A percentile compares a stretch with the other conserved stretches of the same genome.
Conservation (phyloP, 30 jellyfish, hydroid and myxozoan genomes). For the Catostylus mosaicus region DNA sequence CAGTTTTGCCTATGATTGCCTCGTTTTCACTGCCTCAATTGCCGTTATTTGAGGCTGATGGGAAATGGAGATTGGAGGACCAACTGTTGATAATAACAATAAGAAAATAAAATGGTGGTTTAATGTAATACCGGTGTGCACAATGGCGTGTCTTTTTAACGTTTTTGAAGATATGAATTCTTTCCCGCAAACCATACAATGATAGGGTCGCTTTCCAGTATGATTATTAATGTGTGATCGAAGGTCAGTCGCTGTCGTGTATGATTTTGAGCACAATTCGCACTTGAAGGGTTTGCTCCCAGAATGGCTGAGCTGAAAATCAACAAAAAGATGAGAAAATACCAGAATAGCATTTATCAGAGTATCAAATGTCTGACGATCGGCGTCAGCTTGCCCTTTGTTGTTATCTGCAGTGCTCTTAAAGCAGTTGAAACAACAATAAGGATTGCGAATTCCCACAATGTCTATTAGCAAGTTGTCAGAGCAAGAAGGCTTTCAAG, state of each 20-base stretch:
- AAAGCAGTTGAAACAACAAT: too few relatives aligned
- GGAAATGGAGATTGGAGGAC: too few relatives aligned
- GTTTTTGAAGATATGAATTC: slow-evolving; percentile 93
- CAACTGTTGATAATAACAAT: too few relatives aligned
- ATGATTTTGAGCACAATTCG: slow-evolving; percentile 61
- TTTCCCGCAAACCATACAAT: slow-evolving; percentile 73
- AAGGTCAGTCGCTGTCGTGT: slow-evolving; percentile 79
- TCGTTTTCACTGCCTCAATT: too few relatives aligned
- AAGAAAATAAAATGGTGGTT: too few relatives aligned
- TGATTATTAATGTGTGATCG: slow-evolving; percentile 84
- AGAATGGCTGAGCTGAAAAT: slow-evolving; percentile 73
- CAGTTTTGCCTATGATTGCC: too few relatives aligned
- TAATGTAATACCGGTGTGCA: slow-evolving; percentile 79
- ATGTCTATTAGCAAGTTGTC: too few relatives aligned
- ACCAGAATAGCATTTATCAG: not conserved
- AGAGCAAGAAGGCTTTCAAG: too few relatives aligned
- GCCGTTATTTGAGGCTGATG: too few relatives aligned
- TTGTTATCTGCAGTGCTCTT: too few relatives aligned
- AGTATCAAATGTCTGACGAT: not conserved
- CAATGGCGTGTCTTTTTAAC: slow-evolving; percentile 92
- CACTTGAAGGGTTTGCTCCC: slow-evolving; percentile 80
- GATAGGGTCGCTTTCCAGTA: slow-evolving; percentile 76
- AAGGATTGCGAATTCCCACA: too few relatives aligned
- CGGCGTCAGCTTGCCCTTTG: too few relatives aligned
- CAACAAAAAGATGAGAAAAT: not conserved